Evolutionary conservation across 92 coral and sea anemone species (phyloP).

Genomic region (Palythoa heliodiscus): DNA sequence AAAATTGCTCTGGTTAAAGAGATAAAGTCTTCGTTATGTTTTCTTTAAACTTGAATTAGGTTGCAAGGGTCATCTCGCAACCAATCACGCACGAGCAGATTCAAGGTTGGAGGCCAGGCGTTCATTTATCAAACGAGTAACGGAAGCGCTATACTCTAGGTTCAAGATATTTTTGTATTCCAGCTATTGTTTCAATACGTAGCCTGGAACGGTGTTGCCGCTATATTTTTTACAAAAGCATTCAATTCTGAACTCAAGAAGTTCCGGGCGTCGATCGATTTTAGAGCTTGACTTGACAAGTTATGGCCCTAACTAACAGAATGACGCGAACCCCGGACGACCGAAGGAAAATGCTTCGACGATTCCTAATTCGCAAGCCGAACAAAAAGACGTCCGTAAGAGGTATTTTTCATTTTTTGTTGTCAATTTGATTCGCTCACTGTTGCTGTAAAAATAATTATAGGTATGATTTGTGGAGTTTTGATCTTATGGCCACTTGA

Average conservation of each 20-base stretch:
- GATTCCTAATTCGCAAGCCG: conserved; percentile 84
- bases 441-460: conserved; percentile 27
- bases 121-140: neutral
- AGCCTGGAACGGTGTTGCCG: neutral
- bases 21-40: conserved; percentile 11
- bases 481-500: neutral
- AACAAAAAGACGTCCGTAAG: conserved; percentile 74
- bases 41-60: neutral
- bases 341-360: conserved; percentile 85
- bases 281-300: neutral
- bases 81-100: conserved; percentile 37
- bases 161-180: neutral
- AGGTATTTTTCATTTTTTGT: conserved; percentile 76
- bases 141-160: conserved; percentile 25
- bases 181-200: neutral
- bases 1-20: neutral
- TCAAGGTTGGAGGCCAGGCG: neutral
- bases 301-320: conserved; percentile 75
- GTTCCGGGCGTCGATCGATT: neutral
- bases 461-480: conserved; percentile 7
- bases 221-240: neutral
- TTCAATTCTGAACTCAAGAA: neutral
- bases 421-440: conserved; percentile 41
- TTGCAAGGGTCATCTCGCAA: conserved; percentile 12
- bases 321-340: conserved; percentile 60